Percentiles rank a stretch among this genome's conserved stretches.
Evolutionary conservation across 2,113 vertebrate species (phyloP).

Genomic region (Megalops atlanticus): DNA sequence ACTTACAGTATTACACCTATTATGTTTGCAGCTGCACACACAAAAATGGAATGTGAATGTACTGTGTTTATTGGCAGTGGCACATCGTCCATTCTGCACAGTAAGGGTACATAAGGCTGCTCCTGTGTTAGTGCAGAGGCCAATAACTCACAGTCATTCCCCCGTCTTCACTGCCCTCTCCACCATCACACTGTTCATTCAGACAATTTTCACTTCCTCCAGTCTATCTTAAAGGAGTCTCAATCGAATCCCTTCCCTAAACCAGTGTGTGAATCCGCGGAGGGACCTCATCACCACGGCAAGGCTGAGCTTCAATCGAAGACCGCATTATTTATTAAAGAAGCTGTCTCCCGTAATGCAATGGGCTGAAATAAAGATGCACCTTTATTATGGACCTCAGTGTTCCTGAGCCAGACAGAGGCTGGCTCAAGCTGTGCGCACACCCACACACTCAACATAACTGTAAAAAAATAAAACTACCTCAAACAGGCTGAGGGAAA

Average conservation of each 20-base stretch:
- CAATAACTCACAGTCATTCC: not conserved
- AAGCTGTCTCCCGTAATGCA: slow-evolving; percentile 37
- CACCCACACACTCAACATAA: slow-evolving; percentile 10
- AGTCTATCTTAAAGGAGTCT: slow-evolving; percentile 21
- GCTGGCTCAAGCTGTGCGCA: slow-evolving; percentile 27
- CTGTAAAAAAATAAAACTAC: not conserved
- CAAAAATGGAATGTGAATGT: not conserved
- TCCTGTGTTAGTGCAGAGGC: not conserved
- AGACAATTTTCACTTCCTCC: not conserved
- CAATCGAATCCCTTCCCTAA: slow-evolving; percentile 35
- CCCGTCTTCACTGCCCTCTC: not conserved
- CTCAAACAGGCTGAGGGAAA: slow-evolving; percentile 7
- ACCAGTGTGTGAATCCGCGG: slow-evolving; percentile 35
- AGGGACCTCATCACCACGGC: not conserved
- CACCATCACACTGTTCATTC: not conserved
- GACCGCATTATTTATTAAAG: slow-evolving; percentile 46
- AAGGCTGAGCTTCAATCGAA: slow-evolving; percentile 40
- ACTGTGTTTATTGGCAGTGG: not conserved
- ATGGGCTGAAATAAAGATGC: slow-evolving; percentile 31
- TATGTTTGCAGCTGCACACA: not conserved
- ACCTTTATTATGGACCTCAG: slow-evolving; percentile 45
- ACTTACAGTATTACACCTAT: too few relatives aligned
- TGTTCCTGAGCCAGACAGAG: slow-evolving; percentile 32
- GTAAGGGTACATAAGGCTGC: too few relatives aligned
- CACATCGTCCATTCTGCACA: too few relatives aligned